Base-by-base conservation (phyloP, 1,140 invertebrate species). In the Hesperophylax magnus region DNA sequence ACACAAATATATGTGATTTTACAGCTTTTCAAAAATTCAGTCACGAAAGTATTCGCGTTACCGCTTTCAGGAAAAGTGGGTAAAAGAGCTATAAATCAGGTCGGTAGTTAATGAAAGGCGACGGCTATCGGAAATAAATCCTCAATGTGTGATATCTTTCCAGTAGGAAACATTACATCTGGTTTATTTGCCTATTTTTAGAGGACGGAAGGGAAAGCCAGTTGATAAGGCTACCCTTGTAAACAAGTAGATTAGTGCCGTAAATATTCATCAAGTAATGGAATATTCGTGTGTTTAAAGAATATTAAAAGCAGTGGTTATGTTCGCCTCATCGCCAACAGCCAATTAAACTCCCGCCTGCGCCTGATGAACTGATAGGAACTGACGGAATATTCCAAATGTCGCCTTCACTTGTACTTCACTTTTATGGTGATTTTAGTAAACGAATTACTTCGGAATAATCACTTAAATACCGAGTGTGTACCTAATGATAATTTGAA, bases 221-320 rank as follows among this genome's bases (percentile, higher is more conserved):
- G 11, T 27, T 31, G 72, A 76, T 76, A 76, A 76, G 54, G 20
- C 72, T 18, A 60, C 72, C 72, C 56, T 60, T 58, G 72, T 76
- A 76, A 76, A 76, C 72, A 76, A 76, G 54, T 60, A 56, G 56
- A 76, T 76, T 76, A 58, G 60, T 76, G 72, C 47, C 56, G 34
- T 76, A 76, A 75, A 75, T 75, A 75, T 75, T 75, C 72, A 75
- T 60, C 72, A 75, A 56, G 53, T 75, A 60, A 75, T 47, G 72
- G 72, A 75, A 75, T 75, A 75, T 75, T 75, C 53, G 72, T 75
- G 72, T 60, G 54, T 5, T 75, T 27, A 34, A 60, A 24, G 53
- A 31, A 75, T 75, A 56, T 58, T 60, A 75, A 75, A 60, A 31
- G 34, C 72, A 47, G 54, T 34, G 54, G 72, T 39, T 72, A 53